Conservation (phyloP, 2,797 vertebrate species). For the Acipenser ruthenus region DNA sequence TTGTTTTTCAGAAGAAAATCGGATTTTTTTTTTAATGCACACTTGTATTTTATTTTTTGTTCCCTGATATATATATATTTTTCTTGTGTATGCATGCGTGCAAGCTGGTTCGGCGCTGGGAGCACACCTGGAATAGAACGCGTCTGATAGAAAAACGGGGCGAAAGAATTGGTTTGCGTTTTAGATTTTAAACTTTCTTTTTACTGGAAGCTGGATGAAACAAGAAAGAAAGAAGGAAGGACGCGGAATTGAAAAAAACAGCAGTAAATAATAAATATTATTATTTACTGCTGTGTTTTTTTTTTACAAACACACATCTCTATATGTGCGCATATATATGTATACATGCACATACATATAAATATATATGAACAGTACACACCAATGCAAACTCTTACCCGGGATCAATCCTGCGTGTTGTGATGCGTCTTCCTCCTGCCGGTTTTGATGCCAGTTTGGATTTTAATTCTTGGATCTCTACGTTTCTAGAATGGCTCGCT, state of each 20-base stretch:
- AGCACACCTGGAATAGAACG: slow-evolving; percentile 17
- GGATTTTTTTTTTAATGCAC: too few relatives aligned
- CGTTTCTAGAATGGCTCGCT: slow-evolving; percentile 80
- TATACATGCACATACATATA: slow-evolving; percentile 11
- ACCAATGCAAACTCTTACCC: slow-evolving; percentile 40
- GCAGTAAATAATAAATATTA: slow-evolving; percentile 4
- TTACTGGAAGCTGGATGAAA: slow-evolving; percentile 24
- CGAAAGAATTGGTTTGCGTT: too few relatives aligned
- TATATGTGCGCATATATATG: slow-evolving; percentile 18
- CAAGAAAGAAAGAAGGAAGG: slow-evolving; percentile 36
- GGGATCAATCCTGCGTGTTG: slow-evolving; percentile 55
- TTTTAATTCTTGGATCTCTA: slow-evolving; percentile 59
- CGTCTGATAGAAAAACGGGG: not conserved
- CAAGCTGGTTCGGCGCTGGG: slow-evolving; percentile 11
- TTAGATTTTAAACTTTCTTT: slow-evolving; percentile 34
- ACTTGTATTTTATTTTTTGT: too few relatives aligned
- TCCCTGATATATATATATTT: too few relatives aligned
- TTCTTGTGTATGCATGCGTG: not conserved
- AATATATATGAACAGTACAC: slow-evolving; percentile 15
- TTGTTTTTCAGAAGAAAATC: not conserved
- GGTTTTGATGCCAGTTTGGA: slow-evolving; percentile 59
- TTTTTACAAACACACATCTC: not conserved
- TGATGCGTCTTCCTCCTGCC: slow-evolving; percentile 71
- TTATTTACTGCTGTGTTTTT: not conserved
- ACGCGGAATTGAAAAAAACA: slow-evolving; percentile 30